phyloP scores from a whole-genome alignment of 1,140 invertebrate genomes.

The Drosophila nannoptera region DNA sequence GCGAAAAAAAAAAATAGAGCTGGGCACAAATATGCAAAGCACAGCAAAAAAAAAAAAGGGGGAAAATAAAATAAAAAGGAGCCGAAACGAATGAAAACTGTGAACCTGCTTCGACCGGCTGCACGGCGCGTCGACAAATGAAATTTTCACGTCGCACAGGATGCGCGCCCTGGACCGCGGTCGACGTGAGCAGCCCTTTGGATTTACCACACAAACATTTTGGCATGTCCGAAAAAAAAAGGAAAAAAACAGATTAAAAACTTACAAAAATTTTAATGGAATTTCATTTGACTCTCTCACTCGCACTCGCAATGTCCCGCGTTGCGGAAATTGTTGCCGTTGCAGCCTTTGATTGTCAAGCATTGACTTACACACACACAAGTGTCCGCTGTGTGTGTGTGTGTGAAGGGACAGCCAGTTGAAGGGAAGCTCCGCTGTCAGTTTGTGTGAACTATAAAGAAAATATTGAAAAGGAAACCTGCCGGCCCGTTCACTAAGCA shows the following conservation, averaged over 20 bases:
- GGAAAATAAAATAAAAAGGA: too few relatives aligned
- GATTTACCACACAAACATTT: slow-evolving; percentile 72
- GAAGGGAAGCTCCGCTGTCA: slow-evolving; percentile 32
- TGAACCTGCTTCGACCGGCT: slow-evolving; percentile 28
- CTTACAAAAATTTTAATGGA: slow-evolving; percentile 75
- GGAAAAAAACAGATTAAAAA: slow-evolving; percentile 66
- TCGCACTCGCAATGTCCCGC: slow-evolving; percentile 6
- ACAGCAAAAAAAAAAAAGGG: neutral
- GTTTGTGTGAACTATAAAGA: slow-evolving; percentile 32
- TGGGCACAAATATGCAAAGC: slow-evolving; percentile 44
- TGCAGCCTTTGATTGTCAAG: slow-evolving; percentile 71
- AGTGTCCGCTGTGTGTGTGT: slow-evolving; percentile 50
- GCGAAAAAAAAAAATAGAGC: slow-evolving; percentile 21
- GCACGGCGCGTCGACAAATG: slow-evolving; percentile 55
- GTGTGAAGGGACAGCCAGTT: slow-evolving; percentile 24
- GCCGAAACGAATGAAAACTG: slow-evolving; percentile 45
- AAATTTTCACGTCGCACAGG: slow-evolving; percentile 64
- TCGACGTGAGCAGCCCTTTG: slow-evolving; percentile 41
- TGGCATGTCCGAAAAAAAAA: slow-evolving; percentile 30
- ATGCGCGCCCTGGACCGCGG: slow-evolving; percentile 54
- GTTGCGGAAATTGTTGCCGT: slow-evolving; percentile 65
- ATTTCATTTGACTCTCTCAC: slow-evolving; percentile 53
- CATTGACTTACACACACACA: slow-evolving; percentile 72
- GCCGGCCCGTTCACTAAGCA: too few relatives aligned
- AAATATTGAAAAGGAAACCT: slow-evolving; percentile 2